Evolutionary conservation across 1,140 invertebrate genomes (phyloP).

Genomic region (Olivierus martensii): DNA sequence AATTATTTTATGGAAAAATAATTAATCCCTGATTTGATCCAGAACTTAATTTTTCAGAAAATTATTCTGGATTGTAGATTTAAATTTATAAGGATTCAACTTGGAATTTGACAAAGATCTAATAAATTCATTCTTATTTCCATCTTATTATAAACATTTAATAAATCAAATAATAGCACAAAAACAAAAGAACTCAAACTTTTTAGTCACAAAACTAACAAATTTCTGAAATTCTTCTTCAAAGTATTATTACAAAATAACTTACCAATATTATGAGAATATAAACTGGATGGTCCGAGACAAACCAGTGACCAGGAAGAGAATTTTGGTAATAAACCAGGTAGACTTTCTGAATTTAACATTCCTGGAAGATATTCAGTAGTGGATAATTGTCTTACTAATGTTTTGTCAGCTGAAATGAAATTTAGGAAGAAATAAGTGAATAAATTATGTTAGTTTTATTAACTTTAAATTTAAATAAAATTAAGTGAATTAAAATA

Average conservation of each 20-base stretch:
- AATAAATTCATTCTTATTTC: too few species aligned
- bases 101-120: too few species aligned
- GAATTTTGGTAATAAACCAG: constrained; percentile 67
- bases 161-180: too few species aligned
- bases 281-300: constrained; percentile 75
- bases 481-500: background rate
- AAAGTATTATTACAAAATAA: background rate
- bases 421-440: background rate
- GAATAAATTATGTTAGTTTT: too few species aligned
- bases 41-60: too few species aligned
- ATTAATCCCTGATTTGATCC: too few species aligned
- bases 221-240: background rate
- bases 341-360: constrained; percentile 63
- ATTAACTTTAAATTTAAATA: too few species aligned
- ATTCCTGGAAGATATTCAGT: constrained; percentile 82
- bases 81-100: too few species aligned
- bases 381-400: constrained; percentile 49
- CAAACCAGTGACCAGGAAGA: constrained; percentile 86
- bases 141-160: too few species aligned
- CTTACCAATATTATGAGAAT: constrained; percentile 75
- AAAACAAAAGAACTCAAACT: too few species aligned
- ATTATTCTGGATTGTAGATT: too few species aligned
- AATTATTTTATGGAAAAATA: too few species aligned
- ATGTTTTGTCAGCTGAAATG: background rate
- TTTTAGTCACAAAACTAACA: constrained; percentile 16